phyloP scores from a whole-genome alignment of 2,888 invertebrate genomes.

The Auanema sp. region DNA sequence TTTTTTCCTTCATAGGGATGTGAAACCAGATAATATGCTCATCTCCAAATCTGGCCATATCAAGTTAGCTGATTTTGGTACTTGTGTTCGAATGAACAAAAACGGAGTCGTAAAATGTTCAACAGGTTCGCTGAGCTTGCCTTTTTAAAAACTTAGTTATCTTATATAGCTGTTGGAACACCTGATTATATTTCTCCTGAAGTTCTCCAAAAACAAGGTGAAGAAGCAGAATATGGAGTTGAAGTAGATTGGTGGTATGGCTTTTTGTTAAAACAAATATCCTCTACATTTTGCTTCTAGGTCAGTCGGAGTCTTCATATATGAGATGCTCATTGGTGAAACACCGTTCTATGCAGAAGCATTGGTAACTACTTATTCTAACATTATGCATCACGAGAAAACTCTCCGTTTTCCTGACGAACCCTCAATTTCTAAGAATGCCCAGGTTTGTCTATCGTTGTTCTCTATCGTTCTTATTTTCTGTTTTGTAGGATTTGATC shows the following conservation, averaged over 20 bases:
- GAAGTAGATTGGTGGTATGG: conserved; percentile 75
- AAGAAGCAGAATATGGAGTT: conserved; percentile 90
- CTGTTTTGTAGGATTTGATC: conserved; percentile 73
- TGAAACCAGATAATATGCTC: conserved; percentile 78
- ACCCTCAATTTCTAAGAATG: conserved; percentile 81
- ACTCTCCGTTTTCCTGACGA: conserved; percentile 89
- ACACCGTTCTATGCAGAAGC: conserved; percentile 99
- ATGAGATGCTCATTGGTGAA: conserved; percentile 94
- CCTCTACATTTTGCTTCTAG: conserved; percentile 17
- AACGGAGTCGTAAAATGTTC: conserved; percentile 40
- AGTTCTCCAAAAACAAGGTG: conserved; percentile 92
- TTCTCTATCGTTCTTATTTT: not conserved
- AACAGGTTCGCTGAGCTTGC: conserved; percentile 15
- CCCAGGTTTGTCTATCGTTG: too few species aligned
- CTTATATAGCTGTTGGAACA: conserved; percentile 86
- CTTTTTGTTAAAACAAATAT: not conserved
- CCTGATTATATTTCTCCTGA: conserved; percentile 99
- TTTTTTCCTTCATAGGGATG: conserved; percentile 71
- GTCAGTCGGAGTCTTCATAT: conserved; percentile 95
- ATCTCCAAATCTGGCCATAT: conserved; percentile 77
- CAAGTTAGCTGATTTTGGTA: conserved; percentile 98
- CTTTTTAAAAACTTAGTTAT: not conserved
- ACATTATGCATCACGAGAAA: conserved; percentile 98
- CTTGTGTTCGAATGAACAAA: conserved; percentile 94
- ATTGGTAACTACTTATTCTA: conserved; percentile 94